Base-by-base conservation (phyloP, 2,797 vertebrate species). In the Myiotriccus ornatus region DNA sequence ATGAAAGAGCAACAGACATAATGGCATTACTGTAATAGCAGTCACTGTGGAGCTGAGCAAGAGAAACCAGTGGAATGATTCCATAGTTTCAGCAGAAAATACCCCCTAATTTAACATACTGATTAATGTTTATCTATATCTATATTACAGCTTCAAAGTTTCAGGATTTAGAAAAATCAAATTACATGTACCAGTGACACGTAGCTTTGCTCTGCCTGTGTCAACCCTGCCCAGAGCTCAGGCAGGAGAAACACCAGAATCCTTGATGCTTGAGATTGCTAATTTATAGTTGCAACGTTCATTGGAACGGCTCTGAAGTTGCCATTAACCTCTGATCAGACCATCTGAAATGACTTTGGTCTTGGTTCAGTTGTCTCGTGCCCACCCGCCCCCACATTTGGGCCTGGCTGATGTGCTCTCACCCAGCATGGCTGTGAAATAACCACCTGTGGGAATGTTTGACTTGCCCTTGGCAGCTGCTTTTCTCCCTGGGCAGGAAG, bases 81-180 rank as follows among this genome's bases (percentile, higher is more conserved):
- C 39, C 30, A 35, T 25, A 75, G 24, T 78, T 95, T 85, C 92
- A 91, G 71, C 64, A 95, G 62, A 89, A 96, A 93, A 49, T 19
- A 3, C 28, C 59, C 8, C 32, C 39, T 35, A 50, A 70, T 16
- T 90, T 67, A 43, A 62, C 14, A 13, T 23, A 2, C 49, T 74
- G 37, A 46, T 95, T 77, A 35, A 81, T 25, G 44, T 18, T 41
- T 14, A 25, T 14, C 20, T 46, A 10, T 6, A 32, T 55, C 14
- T 60, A 9, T 28, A 14, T 52, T 65, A 65, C 43, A 83, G 34
- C 46, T 90, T 56, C 25, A 17, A 6, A 84, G 56, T 24, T 87
- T 70, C 44, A 60, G 22, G 77, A 71, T 60, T 90, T 55, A 74
- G 43, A 57, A 44, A 55, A 84, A 49, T n/a, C 27, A 35, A 25